Base-by-base conservation (phyloP, 2,113 vertebrate species). In the Fulmarus glacialis region DNA sequence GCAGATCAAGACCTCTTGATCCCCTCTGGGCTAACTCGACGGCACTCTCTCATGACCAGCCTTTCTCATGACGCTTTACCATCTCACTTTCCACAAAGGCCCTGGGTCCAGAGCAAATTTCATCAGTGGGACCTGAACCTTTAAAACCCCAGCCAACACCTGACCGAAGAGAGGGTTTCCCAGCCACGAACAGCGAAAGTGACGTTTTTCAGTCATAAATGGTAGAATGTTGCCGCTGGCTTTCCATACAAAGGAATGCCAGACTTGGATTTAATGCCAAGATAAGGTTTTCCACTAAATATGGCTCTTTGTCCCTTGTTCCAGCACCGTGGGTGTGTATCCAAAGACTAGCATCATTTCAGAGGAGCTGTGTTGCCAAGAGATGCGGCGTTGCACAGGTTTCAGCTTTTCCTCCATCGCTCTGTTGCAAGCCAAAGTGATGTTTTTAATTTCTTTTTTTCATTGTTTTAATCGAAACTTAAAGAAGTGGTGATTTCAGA, bases 331-430 rank as follows among this genome's bases (percentile, higher is more conserved):
- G 13, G 32, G 43, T 5, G 7, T 4, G 6, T 5, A 24, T 38
- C 47, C 38, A 67, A 82, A 55, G 64, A 19, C 17, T 8, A 70
- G 24, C 60, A 23, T 12, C 30, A 6, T 56, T 81, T 70, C 43
- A 56, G 60, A 82, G n/a, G 68, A 89, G 34, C 34, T 47, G 4
- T n/a, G 23, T 42, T 78, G 34, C 59, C 78, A 70, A 56, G 29
- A 68, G 11, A 56, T 40, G 27, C 1, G 1, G 32, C 2, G 4
- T 12, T 3, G 2, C 3, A 2, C 5, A 48, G 27, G 11, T 71
- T 67, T 52, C 55, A 40, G 36, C 27, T 90, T 87, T 79, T 75
- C 52, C 60, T 66, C 21, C 27, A 6, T 8, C 0, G 0, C 40
- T 58, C 53, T 29, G 19, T 23, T 11, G 32, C 24, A 63, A 72